phyloP scores from a whole-genome alignment of 2,888 invertebrate species.

The Scaptomyza polygonia region DNA sequence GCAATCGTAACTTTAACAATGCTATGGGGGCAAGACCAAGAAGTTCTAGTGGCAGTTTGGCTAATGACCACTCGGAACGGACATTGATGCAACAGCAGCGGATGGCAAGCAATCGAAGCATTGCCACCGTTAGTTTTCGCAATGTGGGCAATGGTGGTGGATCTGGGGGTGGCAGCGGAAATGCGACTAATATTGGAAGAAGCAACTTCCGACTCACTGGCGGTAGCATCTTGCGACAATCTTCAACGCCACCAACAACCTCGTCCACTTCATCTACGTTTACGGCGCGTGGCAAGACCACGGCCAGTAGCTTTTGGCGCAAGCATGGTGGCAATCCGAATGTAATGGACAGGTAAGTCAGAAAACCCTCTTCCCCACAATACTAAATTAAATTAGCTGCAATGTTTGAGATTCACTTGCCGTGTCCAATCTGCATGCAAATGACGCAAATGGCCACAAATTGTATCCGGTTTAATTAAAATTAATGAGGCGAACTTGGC shows the following conservation, averaged over 20 bases:
- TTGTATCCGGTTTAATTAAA: slow-evolving; percentile 43
- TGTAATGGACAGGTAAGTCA: slow-evolving; percentile 79
- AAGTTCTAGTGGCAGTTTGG: slow-evolving; percentile 8
- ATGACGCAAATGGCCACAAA: slow-evolving; percentile 30
- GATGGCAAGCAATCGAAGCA: slow-evolving; percentile 44
- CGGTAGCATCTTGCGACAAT: slow-evolving; percentile 72
- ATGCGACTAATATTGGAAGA: slow-evolving; percentile 45
- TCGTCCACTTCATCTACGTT: slow-evolving; percentile 54
- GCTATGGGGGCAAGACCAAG: slow-evolving; percentile 28
- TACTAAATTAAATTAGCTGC: slow-evolving; percentile 55
- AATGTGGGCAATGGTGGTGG: slow-evolving; percentile 55
- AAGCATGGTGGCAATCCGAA: slow-evolving; percentile 78
- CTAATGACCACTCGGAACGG: slow-evolving; percentile 42
- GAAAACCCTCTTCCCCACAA: background rate
- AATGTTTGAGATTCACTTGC: slow-evolving; percentile 30
- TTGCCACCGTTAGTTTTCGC: slow-evolving; percentile 66
- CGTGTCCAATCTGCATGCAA: slow-evolving; percentile 32
- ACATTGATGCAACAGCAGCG: slow-evolving; percentile 64
- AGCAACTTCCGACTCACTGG: slow-evolving; percentile 71
- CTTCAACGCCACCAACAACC: slow-evolving; percentile 61
- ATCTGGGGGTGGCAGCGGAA: slow-evolving; percentile 20
- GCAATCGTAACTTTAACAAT: slow-evolving; percentile 78
- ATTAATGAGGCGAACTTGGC: slow-evolving; percentile 9
- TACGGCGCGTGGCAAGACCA: slow-evolving; percentile 60
- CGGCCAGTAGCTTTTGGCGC: slow-evolving; percentile 73